Base-by-base conservation (phyloP, 2,888 invertebrate species). In the Cylindroiulus punctatus region DNA sequence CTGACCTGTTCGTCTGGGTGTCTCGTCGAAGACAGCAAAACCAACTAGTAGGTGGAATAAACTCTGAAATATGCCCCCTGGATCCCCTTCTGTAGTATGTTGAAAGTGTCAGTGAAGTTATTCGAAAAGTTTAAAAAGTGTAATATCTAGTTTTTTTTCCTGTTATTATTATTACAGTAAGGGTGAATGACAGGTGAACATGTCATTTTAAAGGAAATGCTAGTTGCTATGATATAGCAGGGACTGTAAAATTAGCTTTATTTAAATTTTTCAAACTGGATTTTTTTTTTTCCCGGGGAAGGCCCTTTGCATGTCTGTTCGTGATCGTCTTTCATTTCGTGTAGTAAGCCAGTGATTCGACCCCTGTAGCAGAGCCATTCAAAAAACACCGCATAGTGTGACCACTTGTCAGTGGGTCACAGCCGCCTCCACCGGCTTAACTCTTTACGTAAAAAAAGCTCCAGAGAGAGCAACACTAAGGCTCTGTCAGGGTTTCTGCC, bases 351-450 rank as follows among this genome's bases (percentile, higher is more conserved):
- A 76, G 76, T 76, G 76, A 30, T 76, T 76, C 76, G 12, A 14
- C 36, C 76, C 30, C 30, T 14, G 10, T 14, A 0, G 30, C 76
- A 76, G 14, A 76, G 76, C 76, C 76, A 1, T 22, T 65, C 4
- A 30, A 26, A 12, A 44, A 7, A 4, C 36, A 2, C 7, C 30
- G 76, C 30, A 14, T 76, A 76, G 30, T 14, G 76, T 30, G 76
- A 76, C 76, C 76, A 26, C 76, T 30, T 14, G 30, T 76, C 52
- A 76, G 76, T 76, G 10, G 30, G 30, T 76, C 76, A 30, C 76
- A 76, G 76, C 76, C 76, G 76, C 22, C 76, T 76, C 76, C 76
- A 76, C 76, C 76, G 76, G 76, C 76, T 76, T 76, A 19, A 30
- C 14, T 30, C 14, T 1, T 76, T 22, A 26, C n/a, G 52, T 26